Base-by-base conservation (phyloP, 2,113 vertebrate genomes). In the Pelusios castaneus region DNA sequence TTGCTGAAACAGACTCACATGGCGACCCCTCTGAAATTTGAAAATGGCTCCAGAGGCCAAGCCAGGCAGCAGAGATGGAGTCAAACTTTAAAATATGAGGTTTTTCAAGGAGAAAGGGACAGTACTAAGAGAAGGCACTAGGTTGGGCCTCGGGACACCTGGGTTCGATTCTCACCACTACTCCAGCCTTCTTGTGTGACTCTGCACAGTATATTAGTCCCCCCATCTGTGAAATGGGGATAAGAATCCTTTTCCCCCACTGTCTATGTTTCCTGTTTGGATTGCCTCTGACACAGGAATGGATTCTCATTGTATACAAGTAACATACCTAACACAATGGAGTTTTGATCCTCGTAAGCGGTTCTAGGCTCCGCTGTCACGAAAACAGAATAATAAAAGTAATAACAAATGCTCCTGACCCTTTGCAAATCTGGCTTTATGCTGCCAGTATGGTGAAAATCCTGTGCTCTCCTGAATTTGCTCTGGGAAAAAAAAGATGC, bases 331-430 rank as follows among this genome's bases (percentile, higher is more conserved):
- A 85, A 17, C 29, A 11, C 34, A 29, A 87, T 81, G 41, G 45
- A 91, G 63, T 60, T 80, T 54, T 91, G 94, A 60, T 51, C 25
- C 81, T 77, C 29, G 45, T 0, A 8, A 87, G 63, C 16, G 56
- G 25, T 88, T 70, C 24, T 49, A 84, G 77, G 84, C 43, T 58
- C 27, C 67, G 38, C 6, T 0, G 0, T 82, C 25, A 14, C 29
- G 9, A 34, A 38, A 38, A 70, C 1, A 38, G n/a, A 70, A 38
- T 5, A 21, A 70, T 22, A 10, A 58, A 45, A 9, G 81, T 12
- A 45, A 34, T 34, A 38, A 45, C 0, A 6, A 52, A 73, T 76
- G 4, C 1, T 91, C 63, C 63, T 11, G 63, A 77, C 77, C 90
- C 49, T 27, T 90, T 22, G 0, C 52, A 41, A 91, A 7, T 6